Base-by-base conservation (phyloP, 2,888 invertebrate genomes). In the Dendrolimus pini region DNA sequence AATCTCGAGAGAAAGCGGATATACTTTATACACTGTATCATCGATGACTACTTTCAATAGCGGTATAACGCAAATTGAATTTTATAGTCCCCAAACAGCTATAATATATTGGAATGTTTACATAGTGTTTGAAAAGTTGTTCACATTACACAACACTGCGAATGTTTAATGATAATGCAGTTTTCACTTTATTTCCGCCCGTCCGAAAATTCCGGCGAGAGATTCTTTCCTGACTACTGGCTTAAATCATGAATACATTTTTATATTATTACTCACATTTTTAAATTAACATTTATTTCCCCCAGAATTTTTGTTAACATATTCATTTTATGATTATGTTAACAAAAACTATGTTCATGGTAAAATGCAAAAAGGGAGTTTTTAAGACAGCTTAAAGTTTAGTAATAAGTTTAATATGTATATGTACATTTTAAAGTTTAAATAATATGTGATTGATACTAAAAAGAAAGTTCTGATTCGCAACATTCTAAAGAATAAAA, bases 1-100 rank as follows among this genome's bases (percentile, higher is more conserved):
- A 63, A 67, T 30, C 65, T 63, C 74, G 64, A 78, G 89, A 81
- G 89, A 90, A 90, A 89, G 90, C 84, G 69, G 70, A 65, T 61
- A 60, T 68, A 63, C 67, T 70, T 69, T 65, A 30, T 30, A 77
- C 78, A 72, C 70, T 70, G 69, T 75, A 74, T 73, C 72, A 71
- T 74, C 65, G 75, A 74, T 76, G 74, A 77, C 67, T 65, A 75
- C 84, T 85, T 85, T 85, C 79, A 62, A 72, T 72, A 69, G 66
- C 66, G 66, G 67, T 67, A 30, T 30, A 70, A 75, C 79, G 80
- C 80, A 80, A 71, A 68, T 62, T 63, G 81, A 76, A 75, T 80
- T 65, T 66, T 57, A 55, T 55, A 47, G 47, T 47, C 47, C 3
- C 9, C 47, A 47, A 47, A 10, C 47, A 47, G 47, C 12, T 47